A percentile compares a stretch with the other conserved stretches of the same genome.
Conservation (phyloP, 2,113 vertebrate species). For the Oriolus oriolus region DNA sequence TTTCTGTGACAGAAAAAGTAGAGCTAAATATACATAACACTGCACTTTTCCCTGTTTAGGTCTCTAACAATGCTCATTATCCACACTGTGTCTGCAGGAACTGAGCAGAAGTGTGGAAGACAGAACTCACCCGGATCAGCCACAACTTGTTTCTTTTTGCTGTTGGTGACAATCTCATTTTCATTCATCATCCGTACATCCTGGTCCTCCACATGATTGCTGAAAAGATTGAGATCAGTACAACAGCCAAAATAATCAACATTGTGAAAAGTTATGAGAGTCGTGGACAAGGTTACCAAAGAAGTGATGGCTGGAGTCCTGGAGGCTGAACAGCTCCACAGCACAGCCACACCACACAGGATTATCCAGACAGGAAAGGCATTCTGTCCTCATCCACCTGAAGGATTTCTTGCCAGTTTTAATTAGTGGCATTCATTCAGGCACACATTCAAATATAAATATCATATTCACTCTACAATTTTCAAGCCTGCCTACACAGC, state of each 20-base stretch:
- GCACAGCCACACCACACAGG: neutral
- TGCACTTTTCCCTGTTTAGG: neutral
- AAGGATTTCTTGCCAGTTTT: constrained; percentile 5
- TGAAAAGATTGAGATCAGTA: constrained; percentile 51
- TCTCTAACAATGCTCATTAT: neutral
- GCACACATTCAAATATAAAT: neutral
- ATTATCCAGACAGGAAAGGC: neutral
- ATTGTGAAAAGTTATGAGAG: neutral
- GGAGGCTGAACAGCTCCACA: neutral
- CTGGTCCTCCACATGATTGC: constrained; percentile 88
- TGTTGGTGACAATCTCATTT: constrained; percentile 84
- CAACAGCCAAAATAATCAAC: neutral
- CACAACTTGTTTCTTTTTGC: constrained; percentile 76
- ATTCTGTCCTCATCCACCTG: neutral
- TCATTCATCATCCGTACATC: constrained; percentile 96
- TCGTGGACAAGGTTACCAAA: neutral
- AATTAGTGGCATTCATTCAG: neutral
- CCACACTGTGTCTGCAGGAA: neutral
- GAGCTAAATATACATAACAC: neutral
- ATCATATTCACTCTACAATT: neutral
- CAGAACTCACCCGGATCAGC: constrained; percentile 84
- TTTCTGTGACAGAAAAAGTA: neutral
- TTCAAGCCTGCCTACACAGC: constrained; percentile 4
- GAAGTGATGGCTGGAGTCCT: neutral
- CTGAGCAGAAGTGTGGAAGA: neutral